A percentile compares a stretch with the other conserved stretches of the same genome.
These are phyloP conservation scores for Suillia variegata DNA, from an alignment of 2,888 invertebrate species.

Conservation along the genomic window DNA sequence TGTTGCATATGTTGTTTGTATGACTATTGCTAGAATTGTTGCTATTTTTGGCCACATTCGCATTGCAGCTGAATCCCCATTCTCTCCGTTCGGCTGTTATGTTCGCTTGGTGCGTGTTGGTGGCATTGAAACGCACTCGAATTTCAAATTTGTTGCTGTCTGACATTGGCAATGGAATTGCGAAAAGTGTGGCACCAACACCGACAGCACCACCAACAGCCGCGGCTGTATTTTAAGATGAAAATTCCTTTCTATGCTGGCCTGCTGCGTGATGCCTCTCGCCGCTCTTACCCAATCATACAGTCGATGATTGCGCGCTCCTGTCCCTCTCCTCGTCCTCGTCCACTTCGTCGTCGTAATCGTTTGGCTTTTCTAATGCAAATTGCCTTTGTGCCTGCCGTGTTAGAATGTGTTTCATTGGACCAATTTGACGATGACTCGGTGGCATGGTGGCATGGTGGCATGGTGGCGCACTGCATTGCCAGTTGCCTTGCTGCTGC, in stretches of 20 bases:
- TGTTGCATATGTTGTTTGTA: not conserved
- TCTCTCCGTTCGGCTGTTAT: not conserved
- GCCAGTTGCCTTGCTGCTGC: not conserved
- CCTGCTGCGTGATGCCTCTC: not conserved
- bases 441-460: not conserved
- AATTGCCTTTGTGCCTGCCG: slow-evolving; percentile 8
- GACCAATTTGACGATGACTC: not conserved
- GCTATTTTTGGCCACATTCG: slow-evolving; percentile 12
- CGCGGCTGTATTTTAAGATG: slow-evolving; percentile 11
- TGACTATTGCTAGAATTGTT: not conserved
- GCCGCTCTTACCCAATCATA: slow-evolving; percentile 14
- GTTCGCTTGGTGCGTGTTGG: slow-evolving; percentile 4
- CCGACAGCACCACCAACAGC: too few species aligned
- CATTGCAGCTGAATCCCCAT: not conserved
- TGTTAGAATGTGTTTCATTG: slow-evolving; percentile 5
- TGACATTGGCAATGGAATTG: slow-evolving; percentile 22
- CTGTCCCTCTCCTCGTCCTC: not conserved
- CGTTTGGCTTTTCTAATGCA: slow-evolving; percentile 15
- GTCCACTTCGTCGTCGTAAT: not conserved
- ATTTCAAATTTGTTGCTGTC: slow-evolving; percentile 9
- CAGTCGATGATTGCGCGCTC: slow-evolving; percentile 4
- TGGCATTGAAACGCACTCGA: slow-evolving; percentile 21
- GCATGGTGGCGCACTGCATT: not conserved
- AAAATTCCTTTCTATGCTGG: not conserved
- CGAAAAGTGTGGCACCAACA: slow-evolving; percentile 10